These are phyloP conservation scores for Troilus luridus DNA, from an alignment of 2,888 invertebrate species.

Conservation along the genomic window DNA sequence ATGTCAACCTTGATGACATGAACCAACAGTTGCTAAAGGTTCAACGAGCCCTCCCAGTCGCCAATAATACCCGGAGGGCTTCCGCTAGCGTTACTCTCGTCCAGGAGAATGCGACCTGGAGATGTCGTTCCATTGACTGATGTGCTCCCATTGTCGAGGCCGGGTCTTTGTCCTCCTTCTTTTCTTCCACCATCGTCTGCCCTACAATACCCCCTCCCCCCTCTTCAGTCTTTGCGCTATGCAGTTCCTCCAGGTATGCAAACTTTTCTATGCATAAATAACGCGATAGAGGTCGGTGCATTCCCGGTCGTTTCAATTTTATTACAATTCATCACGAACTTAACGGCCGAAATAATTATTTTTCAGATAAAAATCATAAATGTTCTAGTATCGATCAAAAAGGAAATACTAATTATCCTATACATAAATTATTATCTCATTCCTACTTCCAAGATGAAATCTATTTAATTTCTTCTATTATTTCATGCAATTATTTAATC, in stretches of 20 bases:
- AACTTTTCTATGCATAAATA: background rate
- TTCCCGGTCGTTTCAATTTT: background rate
- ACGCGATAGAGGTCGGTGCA: background rate
- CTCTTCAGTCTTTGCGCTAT: conserved; percentile 7
- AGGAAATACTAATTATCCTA: no score
- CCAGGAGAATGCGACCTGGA: background rate
- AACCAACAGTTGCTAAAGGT: background rate
- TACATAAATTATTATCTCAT: no score
- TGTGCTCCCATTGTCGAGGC: background rate
- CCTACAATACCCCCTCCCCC: background rate
- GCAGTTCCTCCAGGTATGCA: background rate
- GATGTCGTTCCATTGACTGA: conserved; percentile 41
- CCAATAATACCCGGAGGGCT: conserved; percentile 20
- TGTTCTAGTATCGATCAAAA: no score
- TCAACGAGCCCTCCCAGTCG: background rate
- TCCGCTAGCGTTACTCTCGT: background rate
- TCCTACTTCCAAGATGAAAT: no score
- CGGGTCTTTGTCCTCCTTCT: background rate
- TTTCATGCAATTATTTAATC: no score
- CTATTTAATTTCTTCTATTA: no score
- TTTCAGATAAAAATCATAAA: background rate
- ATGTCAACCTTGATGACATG: background rate
- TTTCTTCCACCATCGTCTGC: background rate
- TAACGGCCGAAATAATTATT: background rate
- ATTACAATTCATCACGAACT: background rate